Evolutionary conservation across 1,140 invertebrate species (phyloP).

Genomic region (Lethrus apterus): DNA sequence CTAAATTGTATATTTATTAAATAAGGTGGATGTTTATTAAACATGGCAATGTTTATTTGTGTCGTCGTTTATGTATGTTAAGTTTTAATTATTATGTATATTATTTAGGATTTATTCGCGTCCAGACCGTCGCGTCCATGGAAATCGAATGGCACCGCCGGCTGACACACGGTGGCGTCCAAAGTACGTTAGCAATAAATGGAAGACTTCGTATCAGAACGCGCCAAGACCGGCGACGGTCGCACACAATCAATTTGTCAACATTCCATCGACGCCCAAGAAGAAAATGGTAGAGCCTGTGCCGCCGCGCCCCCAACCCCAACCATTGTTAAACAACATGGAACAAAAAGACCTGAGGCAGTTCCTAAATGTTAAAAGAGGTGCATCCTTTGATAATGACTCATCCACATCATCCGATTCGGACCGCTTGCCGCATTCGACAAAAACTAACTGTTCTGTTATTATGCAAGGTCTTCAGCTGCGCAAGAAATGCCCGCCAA

Average conservation of each 20-base stretch:
- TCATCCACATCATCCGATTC: neutral
- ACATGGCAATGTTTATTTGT: too few relatives aligned
- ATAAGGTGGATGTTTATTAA: too few relatives aligned
- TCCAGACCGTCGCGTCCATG: too few relatives aligned
- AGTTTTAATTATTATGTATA: too few relatives aligned
- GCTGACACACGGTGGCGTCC: constrained; percentile 21
- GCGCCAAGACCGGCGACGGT: constrained; percentile 21
- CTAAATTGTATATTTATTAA: too few relatives aligned
- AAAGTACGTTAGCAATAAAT: constrained; percentile 13
- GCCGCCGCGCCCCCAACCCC: neutral
- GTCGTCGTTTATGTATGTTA: too few relatives aligned
- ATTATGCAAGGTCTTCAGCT: constrained; percentile 3
- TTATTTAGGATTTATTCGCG: too few relatives aligned
- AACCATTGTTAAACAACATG: neutral
- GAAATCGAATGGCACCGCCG: too few relatives aligned
- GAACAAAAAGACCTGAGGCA: neutral
- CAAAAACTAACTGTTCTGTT: neutral
- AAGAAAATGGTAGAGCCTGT: too few relatives aligned
- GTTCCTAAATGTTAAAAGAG: neutral
- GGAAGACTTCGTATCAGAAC: constrained; percentile 10
- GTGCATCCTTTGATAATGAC: neutral
- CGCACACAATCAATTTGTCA: constrained; percentile 28
- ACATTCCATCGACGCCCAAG: neutral
- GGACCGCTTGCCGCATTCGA: constrained; percentile 2
- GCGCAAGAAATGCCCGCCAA: neutral